These are phyloP conservation scores for Drosophila bocki DNA, from an alignment of 1,140 invertebrate genomes.

Conservation along the genomic window DNA sequence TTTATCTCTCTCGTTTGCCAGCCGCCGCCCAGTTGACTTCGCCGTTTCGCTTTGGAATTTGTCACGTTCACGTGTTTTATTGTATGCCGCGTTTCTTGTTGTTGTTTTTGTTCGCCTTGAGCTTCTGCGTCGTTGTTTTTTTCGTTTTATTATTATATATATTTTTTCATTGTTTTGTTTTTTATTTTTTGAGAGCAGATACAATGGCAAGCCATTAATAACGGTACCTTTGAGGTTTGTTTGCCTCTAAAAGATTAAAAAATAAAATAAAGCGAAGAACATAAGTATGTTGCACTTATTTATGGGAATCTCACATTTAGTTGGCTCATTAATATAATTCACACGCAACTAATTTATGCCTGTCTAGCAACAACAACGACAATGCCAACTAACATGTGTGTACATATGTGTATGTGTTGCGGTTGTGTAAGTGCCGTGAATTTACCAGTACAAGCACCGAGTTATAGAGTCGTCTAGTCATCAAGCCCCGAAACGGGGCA, in stretches of 20 bases:
- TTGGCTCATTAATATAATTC: slow-evolving; percentile 54
- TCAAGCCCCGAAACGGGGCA: slow-evolving; percentile 37
- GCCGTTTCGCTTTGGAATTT: slow-evolving; percentile 72
- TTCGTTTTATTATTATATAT: slow-evolving; percentile 4
- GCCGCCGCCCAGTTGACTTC: slow-evolving; percentile 59
- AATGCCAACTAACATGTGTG: background rate
- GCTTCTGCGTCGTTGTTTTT: slow-evolving; percentile 57
- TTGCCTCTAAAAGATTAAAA: background rate
- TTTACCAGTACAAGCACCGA: slow-evolving; percentile 19
- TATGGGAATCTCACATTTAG: slow-evolving; percentile 33
- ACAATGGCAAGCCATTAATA: slow-evolving; percentile 24
- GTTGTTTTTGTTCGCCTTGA: slow-evolving; percentile 50
- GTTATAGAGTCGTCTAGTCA: slow-evolving; percentile 37
- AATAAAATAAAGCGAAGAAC: background rate
- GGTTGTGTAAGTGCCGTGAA: slow-evolving; percentile 39
- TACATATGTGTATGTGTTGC: background rate
- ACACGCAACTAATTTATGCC: slow-evolving; percentile 54
- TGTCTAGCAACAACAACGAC: slow-evolving; percentile 30
- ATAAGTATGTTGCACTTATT: slow-evolving; percentile 19
- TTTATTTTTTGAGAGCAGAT: slow-evolving; percentile 1
- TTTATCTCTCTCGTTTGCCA: slow-evolving; percentile 35
- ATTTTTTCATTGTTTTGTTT: slow-evolving; percentile 4
- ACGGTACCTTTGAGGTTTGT: slow-evolving; percentile 32
- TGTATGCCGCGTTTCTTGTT: slow-evolving; percentile 56
- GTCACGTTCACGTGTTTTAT: slow-evolving; percentile 83